phyloP scores from a whole-genome alignment of 2,797 vertebrate species.

The Mus caroli region DNA sequence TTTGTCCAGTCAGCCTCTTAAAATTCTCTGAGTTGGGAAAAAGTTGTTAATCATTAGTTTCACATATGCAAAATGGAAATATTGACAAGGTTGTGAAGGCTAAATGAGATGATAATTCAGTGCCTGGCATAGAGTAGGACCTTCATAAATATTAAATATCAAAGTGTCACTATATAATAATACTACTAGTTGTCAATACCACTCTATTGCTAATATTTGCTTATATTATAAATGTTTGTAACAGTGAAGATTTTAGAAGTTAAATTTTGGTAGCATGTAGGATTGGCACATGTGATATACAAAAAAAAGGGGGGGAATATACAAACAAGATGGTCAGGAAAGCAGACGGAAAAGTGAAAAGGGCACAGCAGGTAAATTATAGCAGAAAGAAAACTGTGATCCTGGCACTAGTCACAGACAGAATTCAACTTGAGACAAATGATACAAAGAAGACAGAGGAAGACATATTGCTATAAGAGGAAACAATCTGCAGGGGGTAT shows the following conservation, averaged over 20 bases:
- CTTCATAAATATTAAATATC: conserved; percentile 13
- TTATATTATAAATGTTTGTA: conserved; percentile 29
- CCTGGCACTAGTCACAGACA: background rate
- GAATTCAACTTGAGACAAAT: conserved; percentile 21
- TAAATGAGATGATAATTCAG: background rate
- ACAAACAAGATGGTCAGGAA: conserved; percentile 22
- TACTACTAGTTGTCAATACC: background rate
- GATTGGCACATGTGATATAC: background rate
- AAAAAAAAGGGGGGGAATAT: background rate
- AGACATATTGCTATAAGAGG: background rate
- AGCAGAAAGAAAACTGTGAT: background rate
- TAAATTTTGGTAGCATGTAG: conserved; percentile 9
- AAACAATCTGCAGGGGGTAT: background rate
- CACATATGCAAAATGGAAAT: conserved; percentile 5
- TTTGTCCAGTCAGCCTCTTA: background rate
- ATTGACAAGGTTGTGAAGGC: background rate
- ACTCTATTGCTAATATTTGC: background rate
- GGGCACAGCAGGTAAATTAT: background rate
- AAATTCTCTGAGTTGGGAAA: background rate
- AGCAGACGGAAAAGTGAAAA: background rate
- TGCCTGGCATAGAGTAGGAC: background rate
- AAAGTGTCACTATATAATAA: background rate
- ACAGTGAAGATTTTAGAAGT: conserved; percentile 36
- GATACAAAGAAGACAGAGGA: background rate
- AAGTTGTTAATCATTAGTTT: conserved; percentile 5